Evolutionary conservation across 2,888 invertebrate genomes (phyloP).

Genomic region (Andricus quercusramuli): DNA sequence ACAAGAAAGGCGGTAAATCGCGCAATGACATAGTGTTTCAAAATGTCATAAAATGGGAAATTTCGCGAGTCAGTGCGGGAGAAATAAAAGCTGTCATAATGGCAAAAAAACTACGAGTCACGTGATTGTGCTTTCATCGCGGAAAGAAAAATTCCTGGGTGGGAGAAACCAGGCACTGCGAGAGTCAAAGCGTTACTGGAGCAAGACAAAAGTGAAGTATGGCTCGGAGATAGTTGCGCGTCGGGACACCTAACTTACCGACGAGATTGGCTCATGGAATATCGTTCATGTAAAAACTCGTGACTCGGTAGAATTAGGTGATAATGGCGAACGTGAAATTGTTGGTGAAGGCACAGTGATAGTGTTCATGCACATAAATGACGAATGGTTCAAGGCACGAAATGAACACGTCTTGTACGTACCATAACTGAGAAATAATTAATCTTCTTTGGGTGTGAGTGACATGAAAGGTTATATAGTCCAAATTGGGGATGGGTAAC

Average conservation of each 20-base stretch:
- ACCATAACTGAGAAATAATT: slow-evolving; percentile 57
- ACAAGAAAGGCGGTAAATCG: slow-evolving; percentile 3
- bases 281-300: background rate
- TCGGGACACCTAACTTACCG: slow-evolving; percentile 52
- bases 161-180: no score
- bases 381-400: slow-evolving; percentile 49
- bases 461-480: slow-evolving; percentile 52
- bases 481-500: slow-evolving; percentile 45
- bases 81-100: slow-evolving; percentile 37
- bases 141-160: no score
- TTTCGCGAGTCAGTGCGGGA: slow-evolving; percentile 50
- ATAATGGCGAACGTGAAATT: slow-evolving; percentile 51
- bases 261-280: slow-evolving; percentile 55
- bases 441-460: slow-evolving; percentile 62
- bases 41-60: slow-evolving; percentile 51
- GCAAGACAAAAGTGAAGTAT: slow-evolving; percentile 50
- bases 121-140: no score
- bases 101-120: slow-evolving; percentile 12
- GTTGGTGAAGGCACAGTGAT: slow-evolving; percentile 54
- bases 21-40: slow-evolving; percentile 48
- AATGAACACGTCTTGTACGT: slow-evolving; percentile 59
- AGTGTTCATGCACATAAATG: slow-evolving; percentile 48
- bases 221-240: slow-evolving; percentile 55
- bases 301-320: slow-evolving; percentile 50
- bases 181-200: slow-evolving; percentile 23